phyloP scores from a whole-genome alignment of 2,797 vertebrate genomes.

The Halcyon chelicuti region DNA sequence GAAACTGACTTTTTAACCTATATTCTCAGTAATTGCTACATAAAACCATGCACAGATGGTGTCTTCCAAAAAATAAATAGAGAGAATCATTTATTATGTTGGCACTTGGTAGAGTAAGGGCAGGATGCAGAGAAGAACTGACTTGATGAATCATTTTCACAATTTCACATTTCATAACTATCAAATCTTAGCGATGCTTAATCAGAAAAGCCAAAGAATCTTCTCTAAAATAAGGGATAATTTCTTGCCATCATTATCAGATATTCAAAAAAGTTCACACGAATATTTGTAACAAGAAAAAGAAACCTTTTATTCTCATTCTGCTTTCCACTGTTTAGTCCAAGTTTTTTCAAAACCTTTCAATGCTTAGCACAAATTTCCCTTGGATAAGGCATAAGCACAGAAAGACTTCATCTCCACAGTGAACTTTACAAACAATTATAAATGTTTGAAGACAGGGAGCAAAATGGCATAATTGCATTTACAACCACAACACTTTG shows the following conservation, averaged over 20 bases:
- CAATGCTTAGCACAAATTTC: neutral
- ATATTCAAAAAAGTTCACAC: neutral
- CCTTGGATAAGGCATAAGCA: neutral
- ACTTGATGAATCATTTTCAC: neutral
- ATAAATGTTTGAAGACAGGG: neutral
- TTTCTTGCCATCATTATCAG: neutral
- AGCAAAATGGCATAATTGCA: neutral
- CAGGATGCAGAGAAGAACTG: neutral
- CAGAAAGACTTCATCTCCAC: neutral
- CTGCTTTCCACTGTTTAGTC: neutral
- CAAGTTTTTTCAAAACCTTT: neutral
- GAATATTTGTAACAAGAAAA: neutral
- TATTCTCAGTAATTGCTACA: neutral
- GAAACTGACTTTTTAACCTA: neutral
- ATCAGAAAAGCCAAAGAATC: neutral
- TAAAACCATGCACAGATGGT: neutral
- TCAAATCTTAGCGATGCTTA: neutral
- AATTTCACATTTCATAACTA: neutral
- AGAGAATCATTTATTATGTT: neutral
- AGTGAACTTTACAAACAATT: neutral
- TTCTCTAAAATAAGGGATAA: neutral
- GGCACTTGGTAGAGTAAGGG: rapidly evolving
- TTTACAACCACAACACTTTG: neutral
- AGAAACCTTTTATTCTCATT: neutral
- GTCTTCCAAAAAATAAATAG: neutral